Conservation (phyloP, 1,140 invertebrate genomes). For the Orius laevigatus region DNA sequence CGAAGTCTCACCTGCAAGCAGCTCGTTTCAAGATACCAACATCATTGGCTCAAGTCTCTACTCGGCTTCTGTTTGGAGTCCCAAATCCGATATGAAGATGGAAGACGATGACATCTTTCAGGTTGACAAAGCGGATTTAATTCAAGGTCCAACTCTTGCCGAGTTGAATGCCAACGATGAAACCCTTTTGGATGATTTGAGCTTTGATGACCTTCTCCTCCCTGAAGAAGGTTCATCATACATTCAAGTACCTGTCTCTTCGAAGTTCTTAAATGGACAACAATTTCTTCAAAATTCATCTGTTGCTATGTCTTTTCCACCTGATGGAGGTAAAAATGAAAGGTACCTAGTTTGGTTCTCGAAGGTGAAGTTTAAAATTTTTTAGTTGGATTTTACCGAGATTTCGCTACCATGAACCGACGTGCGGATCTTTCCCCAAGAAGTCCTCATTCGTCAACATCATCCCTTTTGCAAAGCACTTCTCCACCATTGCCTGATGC, state of each 20-base stretch:
- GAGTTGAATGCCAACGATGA: conserved; percentile 76
- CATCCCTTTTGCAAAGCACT: conserved; percentile 5
- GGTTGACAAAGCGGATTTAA: conserved; percentile 71
- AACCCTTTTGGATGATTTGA: conserved; percentile 56
- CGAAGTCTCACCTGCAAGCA: conserved; percentile 25
- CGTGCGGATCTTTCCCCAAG: conserved; percentile 3
- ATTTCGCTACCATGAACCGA: neutral
- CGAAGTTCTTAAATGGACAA: neutral
- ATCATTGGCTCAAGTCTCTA: conserved; percentile 28
- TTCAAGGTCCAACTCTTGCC: conserved; percentile 67
- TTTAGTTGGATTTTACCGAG: conserved; percentile 12
- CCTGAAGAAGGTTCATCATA: conserved; percentile 44
- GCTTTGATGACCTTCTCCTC: conserved; percentile 66
- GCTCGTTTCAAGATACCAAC: conserved; percentile 30
- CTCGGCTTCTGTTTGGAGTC: conserved; percentile 30
- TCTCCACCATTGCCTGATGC: conserved; percentile 21
- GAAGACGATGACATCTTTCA: conserved; percentile 81
- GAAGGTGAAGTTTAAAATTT: conserved; percentile 5
- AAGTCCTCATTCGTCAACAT: conserved; percentile 12
- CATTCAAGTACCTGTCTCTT: conserved; percentile 15
- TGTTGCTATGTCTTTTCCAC: conserved; percentile 19
- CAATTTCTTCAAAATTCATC: neutral
- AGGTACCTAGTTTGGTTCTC: neutral
- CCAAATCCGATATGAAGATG: conserved; percentile 47
- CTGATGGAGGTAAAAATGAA: conserved; percentile 16